Conservation (phyloP, 2,113 vertebrate species). For the Excalfactoria chinensis region DNA sequence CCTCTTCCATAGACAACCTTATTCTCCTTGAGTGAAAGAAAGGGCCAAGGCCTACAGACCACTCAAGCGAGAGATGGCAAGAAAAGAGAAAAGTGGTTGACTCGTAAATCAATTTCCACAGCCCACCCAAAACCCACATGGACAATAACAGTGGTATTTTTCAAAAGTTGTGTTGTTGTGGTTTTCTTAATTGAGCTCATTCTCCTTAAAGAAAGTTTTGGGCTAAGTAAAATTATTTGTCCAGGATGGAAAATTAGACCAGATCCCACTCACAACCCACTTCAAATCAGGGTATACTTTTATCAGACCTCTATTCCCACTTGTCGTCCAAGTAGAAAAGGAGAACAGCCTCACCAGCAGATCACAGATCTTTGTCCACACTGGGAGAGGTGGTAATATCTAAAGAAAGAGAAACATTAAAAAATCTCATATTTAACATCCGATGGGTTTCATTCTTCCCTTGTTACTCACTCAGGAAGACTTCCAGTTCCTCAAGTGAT, state of each 20-base stretch:
- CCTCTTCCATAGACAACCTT: constrained; percentile 85
- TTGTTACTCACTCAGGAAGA: background rate
- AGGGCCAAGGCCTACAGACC: constrained; percentile 81
- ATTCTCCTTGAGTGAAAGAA: constrained; percentile 85
- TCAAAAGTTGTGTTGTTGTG: constrained; percentile 63
- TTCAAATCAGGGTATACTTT: background rate
- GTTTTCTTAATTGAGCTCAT: constrained; percentile 64
- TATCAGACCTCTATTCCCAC: background rate
- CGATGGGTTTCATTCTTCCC: background rate
- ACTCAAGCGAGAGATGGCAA: constrained; percentile 85
- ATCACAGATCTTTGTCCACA: constrained; percentile 18
- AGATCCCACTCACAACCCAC: background rate
- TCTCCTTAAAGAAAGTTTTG: constrained; percentile 47
- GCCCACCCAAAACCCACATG: constrained; percentile 85
- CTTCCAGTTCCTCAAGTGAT: constrained; percentile 29
- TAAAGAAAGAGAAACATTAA: background rate
- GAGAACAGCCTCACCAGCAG: constrained; percentile 12
- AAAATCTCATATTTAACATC: background rate
- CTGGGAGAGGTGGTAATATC: constrained; percentile 21
- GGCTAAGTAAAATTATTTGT: constrained; percentile 40
- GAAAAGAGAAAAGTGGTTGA: constrained; percentile 86
- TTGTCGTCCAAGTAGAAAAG: constrained; percentile 53
- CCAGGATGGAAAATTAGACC: constrained; percentile 3
- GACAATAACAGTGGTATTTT: constrained; percentile 54
- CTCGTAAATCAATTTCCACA: constrained; percentile 88